These are phyloP conservation scores for Sinocyclocheilus anophthalmus DNA, from an alignment of 2,113 vertebrate genomes.

Conservation along the genomic window DNA sequence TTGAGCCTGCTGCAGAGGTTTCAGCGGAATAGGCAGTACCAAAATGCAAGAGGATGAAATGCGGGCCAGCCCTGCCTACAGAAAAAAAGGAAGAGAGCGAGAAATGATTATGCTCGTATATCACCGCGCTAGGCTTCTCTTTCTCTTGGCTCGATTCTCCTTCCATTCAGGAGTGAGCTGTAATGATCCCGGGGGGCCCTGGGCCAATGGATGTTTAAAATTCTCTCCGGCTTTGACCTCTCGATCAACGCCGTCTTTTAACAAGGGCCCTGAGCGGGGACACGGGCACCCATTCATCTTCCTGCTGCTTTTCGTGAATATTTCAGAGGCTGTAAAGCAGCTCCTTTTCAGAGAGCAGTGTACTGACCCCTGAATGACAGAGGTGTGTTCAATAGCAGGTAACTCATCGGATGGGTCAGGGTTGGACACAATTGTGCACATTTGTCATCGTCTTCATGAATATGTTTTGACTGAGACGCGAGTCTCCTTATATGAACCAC, in stretches of 20 bases:
- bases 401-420: not conserved
- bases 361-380: conserved; percentile 54
- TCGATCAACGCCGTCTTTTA: conserved; percentile 67
- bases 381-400: conserved; percentile 26
- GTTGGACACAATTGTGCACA: conserved; percentile 8
- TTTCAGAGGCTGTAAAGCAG: conserved; percentile 65
- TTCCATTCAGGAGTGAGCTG: conserved; percentile 65
- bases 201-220: conserved; percentile 72
- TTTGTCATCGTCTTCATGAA: conserved; percentile 40
- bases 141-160: conserved; percentile 25
- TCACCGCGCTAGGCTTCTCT: conserved; percentile 51
- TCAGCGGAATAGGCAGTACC: not conserved
- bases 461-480: conserved; percentile 7
- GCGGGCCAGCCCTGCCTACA: conserved; percentile 26
- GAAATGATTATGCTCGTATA: conserved; percentile 64
- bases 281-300: conserved; percentile 65
- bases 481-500: conserved; percentile 39
- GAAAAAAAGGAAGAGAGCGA: conserved; percentile 36
- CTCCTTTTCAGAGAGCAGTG: conserved; percentile 56
- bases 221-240: conserved; percentile 71
- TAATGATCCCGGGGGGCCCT: conserved; percentile 62
- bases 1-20: conserved; percentile 6
- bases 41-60: conserved; percentile 33
- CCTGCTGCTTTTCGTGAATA: conserved; percentile 64
- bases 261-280: conserved; percentile 62